phyloP scores from a whole-genome alignment of 2,888 invertebrate species.

The Capitulum mitella region DNA sequence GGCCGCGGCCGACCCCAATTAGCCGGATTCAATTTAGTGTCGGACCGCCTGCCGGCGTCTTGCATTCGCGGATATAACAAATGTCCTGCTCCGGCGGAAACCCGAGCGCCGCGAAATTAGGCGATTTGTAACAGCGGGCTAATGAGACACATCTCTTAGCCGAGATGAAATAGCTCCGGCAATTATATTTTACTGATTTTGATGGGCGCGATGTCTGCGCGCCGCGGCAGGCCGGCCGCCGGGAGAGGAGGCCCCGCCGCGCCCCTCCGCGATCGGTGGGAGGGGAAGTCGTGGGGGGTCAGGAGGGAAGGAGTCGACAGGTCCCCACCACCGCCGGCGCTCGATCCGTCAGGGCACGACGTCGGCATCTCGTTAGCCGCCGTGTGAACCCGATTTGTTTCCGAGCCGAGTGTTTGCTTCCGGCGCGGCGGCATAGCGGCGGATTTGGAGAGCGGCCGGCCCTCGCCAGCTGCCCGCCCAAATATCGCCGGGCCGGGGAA shows the following conservation, averaged over 20 bases:
- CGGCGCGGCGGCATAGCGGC: not conserved
- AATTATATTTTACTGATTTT: conserved; percentile 8
- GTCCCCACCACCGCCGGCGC: not conserved
- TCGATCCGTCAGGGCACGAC: not conserved
- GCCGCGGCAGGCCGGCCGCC: not conserved
- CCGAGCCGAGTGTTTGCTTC: not conserved
- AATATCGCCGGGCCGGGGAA: not conserved
- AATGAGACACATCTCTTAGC: not conserved
- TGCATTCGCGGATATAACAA: not conserved
- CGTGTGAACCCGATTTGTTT: not conserved
- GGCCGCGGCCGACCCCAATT: not conserved
- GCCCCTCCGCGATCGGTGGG: not conserved
- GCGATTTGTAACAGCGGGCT: not conserved
- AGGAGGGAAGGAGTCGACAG: not conserved
- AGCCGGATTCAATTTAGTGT: conserved; percentile 20
- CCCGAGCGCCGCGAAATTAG: not conserved
- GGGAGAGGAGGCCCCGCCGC: too few relatives aligned
- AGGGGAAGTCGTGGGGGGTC: not conserved
- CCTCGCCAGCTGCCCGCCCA: not conserved
- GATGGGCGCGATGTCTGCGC: not conserved
- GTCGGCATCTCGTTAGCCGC: conserved; percentile 7
- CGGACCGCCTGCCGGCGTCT: not conserved
- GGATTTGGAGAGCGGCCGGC: not conserved
- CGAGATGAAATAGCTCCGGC: not conserved
- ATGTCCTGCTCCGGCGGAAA: not conserved